Conservation (phyloP, 2,113 vertebrate genomes). For the Nerophis ophidion region DNA sequence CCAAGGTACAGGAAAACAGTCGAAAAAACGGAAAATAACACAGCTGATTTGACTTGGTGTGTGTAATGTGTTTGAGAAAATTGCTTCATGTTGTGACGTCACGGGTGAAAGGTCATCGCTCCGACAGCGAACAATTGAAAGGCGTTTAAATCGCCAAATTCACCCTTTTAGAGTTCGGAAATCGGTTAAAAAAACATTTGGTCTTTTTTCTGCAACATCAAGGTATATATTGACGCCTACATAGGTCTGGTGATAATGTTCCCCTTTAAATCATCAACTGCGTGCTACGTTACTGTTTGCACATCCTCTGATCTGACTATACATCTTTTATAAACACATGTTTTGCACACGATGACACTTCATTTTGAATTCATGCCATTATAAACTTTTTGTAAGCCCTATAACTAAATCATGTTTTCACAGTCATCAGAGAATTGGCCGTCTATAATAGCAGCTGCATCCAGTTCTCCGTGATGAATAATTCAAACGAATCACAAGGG, state of each 20-base stretch:
- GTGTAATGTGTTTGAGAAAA: no score
- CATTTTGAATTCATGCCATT: slow-evolving; percentile 22
- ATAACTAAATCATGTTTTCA: slow-evolving; percentile 37
- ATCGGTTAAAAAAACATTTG: no score
- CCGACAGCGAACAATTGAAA: no score
- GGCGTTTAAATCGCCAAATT: no score
- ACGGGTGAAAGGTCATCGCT: no score
- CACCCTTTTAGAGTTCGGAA: no score
- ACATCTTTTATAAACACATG: slow-evolving; percentile 4
- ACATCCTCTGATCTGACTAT: not conserved
- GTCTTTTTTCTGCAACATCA: no score
- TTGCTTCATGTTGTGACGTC: no score
- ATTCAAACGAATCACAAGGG: slow-evolving; percentile 60
- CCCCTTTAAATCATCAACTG: slow-evolving; percentile 7
- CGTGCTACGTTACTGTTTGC: not conserved
- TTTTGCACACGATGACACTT: not conserved
- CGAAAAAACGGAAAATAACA: no score
- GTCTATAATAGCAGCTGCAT: slow-evolving; percentile 38
- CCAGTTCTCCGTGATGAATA: slow-evolving; percentile 59
- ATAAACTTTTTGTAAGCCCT: slow-evolving; percentile 29
- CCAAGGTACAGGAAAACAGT: no score
- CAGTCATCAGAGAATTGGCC: slow-evolving; percentile 22
- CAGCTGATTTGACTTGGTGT: no score
- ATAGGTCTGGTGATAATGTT: not conserved
- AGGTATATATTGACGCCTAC: no score